Conservation (phyloP, 2,113 vertebrate species). For the Pyrgilauda ruficollis region DNA sequence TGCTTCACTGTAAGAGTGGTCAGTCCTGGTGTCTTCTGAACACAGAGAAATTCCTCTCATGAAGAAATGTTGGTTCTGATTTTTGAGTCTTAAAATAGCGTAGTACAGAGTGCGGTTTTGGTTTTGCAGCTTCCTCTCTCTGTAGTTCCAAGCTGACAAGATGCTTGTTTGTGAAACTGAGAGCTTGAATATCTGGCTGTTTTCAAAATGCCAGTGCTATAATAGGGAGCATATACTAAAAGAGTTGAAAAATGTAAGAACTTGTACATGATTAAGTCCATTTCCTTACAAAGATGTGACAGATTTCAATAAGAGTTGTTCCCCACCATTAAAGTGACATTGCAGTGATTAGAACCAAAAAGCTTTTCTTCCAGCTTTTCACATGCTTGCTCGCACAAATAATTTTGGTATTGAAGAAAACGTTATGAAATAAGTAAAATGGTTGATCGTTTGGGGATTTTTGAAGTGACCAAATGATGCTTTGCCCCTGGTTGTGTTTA, state of each 20-base stretch:
- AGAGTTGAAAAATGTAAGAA: not conserved
- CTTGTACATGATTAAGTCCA: not conserved
- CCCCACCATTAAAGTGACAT: not conserved
- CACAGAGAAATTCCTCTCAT: not conserved
- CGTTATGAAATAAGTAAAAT: not conserved
- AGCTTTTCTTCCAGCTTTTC: not conserved
- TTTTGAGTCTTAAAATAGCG: not conserved
- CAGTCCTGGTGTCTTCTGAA: not conserved
- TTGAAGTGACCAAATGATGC: not conserved
- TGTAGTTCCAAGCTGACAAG: constrained; percentile 3
- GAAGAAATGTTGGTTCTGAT: not conserved
- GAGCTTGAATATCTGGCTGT: constrained; percentile 16
- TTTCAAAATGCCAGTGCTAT: constrained; percentile 13
- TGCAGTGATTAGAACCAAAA: not conserved
- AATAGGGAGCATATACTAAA: not conserved
- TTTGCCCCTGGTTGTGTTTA: not conserved
- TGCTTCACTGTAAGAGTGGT: not conserved
- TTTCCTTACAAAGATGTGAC: not conserved
- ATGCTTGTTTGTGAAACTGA: not conserved
- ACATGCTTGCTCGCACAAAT: not conserved
- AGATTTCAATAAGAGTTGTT: not conserved
- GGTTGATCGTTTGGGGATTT: not conserved
- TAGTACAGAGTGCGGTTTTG: not conserved
- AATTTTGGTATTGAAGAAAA: not conserved
- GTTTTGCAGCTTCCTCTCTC: not conserved